These are phyloP conservation scores for Eumacrocentrus americanus DNA, from an alignment of 2,888 invertebrate genomes.

Conservation along the genomic window DNA sequence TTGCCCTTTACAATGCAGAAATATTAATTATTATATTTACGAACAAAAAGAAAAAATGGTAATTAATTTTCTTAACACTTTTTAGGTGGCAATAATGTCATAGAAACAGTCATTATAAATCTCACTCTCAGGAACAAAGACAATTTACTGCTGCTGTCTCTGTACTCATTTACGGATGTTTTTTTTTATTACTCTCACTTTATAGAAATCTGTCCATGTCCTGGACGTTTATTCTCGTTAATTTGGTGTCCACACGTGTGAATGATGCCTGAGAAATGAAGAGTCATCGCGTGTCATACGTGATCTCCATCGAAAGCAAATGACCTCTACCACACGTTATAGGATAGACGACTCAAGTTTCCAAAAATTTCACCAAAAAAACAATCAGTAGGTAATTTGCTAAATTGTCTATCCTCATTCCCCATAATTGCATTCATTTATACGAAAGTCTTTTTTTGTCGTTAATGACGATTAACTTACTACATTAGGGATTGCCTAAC, in stretches of 20 bases:
- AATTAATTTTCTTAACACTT: background rate
- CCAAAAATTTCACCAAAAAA: too few relatives aligned
- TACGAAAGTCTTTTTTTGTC: background rate
- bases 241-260: background rate
- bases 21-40: background rate
- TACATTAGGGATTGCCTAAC: background rate
- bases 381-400: too few relatives aligned
- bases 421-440: too few relatives aligned
- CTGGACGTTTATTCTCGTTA: background rate
- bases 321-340: too few relatives aligned
- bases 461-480: background rate
- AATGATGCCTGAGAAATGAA: constrained; percentile 1
- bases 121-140: background rate
- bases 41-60: background rate
- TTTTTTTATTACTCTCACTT: constrained; percentile 1
- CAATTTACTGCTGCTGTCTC: background rate
- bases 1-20: background rate
- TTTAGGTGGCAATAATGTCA: background rate
- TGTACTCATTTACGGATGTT: background rate
- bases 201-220: background rate
- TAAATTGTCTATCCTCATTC: too few relatives aligned
- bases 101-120: background rate
- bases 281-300: constrained; percentile 10
- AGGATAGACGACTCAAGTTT: too few relatives aligned
- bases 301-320: too few relatives aligned